Percentiles rank a stretch among this genome's conserved stretches.
Conservation (phyloP, 2,797 vertebrate genomes). For the Trachurus trachurus region DNA sequence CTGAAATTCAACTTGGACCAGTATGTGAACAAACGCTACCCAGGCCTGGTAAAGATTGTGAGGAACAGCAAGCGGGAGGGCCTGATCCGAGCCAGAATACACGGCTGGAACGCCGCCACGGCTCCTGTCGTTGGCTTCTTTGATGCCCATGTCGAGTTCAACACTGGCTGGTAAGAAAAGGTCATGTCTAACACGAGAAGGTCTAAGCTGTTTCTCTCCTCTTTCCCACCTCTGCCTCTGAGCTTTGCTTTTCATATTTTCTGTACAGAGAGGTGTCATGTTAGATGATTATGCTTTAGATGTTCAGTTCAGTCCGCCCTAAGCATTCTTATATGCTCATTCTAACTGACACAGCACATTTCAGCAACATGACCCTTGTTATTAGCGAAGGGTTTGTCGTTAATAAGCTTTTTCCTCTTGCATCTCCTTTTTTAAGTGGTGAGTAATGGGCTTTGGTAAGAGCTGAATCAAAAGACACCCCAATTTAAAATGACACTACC, state of each 20-base stretch:
- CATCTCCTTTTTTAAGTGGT: constrained; percentile 51
- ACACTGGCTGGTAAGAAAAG: constrained; percentile 92
- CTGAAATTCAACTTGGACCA: constrained; percentile 97
- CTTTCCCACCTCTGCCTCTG: constrained; percentile 50
- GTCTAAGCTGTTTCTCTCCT: constrained; percentile 38
- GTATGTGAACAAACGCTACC: constrained; percentile 95
- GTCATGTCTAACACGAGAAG: constrained; percentile 56
- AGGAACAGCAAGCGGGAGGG: constrained; percentile 95
- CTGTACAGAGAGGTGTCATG: constrained; percentile 45
- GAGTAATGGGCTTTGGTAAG: constrained; percentile 52
- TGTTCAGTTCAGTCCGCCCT: constrained; percentile 44
- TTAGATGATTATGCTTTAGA: constrained; percentile 50
- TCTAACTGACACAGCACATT: constrained; percentile 66
- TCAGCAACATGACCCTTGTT: constrained; percentile 61
- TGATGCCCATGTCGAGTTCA: constrained; percentile 98
- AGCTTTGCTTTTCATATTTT: constrained; percentile 53
- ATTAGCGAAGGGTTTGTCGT: constrained; percentile 58
- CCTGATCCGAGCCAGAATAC: constrained; percentile 95
- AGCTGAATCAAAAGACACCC: constrained; percentile 42
- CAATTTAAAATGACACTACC: constrained; percentile 48
- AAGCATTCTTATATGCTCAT: constrained; percentile 51
- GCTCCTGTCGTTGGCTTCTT: constrained; percentile 96
- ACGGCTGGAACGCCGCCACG: constrained; percentile 96
- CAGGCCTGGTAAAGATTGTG: constrained; percentile 96
- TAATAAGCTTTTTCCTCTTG: constrained; percentile 62